These are phyloP conservation scores for Ptychoptera albimana DNA, from an alignment of 2,888 invertebrate species.

Conservation along the genomic window DNA sequence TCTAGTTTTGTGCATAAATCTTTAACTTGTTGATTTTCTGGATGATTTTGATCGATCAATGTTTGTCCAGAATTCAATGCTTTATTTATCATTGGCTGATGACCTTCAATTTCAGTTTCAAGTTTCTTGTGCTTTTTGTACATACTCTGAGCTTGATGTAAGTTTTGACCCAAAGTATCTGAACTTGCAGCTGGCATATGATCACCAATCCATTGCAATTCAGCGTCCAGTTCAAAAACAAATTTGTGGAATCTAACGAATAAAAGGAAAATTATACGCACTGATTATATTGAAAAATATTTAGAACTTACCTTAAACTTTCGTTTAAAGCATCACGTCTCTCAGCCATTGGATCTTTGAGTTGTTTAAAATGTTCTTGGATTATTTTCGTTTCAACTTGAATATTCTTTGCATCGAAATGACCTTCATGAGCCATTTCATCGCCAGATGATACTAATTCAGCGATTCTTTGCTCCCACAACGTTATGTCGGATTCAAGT, in stretches of 20 bases:
- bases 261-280: not conserved
- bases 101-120: constrained; percentile 73
- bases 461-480: constrained; percentile 68
- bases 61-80: constrained; percentile 63
- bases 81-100: constrained; percentile 71
- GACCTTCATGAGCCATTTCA: constrained; percentile 84
- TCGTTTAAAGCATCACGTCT: constrained; percentile 69
- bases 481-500: constrained; percentile 69
- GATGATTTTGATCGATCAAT: constrained; percentile 61
- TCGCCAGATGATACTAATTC: constrained; percentile 66
- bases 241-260: constrained; percentile 63
- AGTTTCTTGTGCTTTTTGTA: constrained; percentile 90
- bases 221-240: constrained; percentile 80
- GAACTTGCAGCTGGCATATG: constrained; percentile 68
- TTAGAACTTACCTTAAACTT: constrained; percentile 38
- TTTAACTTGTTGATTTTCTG: constrained; percentile 55
- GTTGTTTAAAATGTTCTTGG: constrained; percentile 48
- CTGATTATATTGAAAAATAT: not conserved
- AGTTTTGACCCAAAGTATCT: constrained; percentile 59
- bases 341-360: constrained; percentile 54
- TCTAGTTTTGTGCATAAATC: constrained; percentile 56
- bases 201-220: constrained; percentile 91
- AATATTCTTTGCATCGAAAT: constrained; percentile 85
- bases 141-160: constrained; percentile 82
- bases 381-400: constrained; percentile 59